Conservation (phyloP, 2,888 invertebrate genomes). For the Sarcophaga variegata region DNA sequence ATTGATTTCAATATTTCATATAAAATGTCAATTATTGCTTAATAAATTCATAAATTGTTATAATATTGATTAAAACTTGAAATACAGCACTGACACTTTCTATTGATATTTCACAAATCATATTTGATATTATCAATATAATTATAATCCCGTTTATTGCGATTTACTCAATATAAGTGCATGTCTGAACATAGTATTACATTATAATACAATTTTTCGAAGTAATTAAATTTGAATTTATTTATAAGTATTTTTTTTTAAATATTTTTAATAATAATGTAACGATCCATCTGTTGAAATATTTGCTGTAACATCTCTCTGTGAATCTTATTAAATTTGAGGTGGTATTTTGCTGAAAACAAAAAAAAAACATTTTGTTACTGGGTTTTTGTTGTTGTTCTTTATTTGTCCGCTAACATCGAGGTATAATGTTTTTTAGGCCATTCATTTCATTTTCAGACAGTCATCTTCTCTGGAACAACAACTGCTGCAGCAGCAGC, state of each 20-base stretch:
- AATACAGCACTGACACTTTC: too few species aligned
- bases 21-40: too few species aligned
- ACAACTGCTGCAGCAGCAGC: neutral
- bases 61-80: too few species aligned
- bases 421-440: constrained; percentile 12
- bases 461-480: constrained; percentile 38
- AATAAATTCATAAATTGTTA: too few species aligned
- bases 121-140: too few species aligned
- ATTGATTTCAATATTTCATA: too few species aligned
- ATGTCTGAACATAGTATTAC: too few species aligned
- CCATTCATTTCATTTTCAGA: constrained; percentile 24
- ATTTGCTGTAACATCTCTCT: constrained; percentile 23
- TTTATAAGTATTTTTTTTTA: neutral
- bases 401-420: constrained; percentile 21
- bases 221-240: too few species aligned
- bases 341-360: constrained; percentile 44
- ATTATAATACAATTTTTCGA: neutral
- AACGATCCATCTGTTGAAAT: constrained; percentile 13
- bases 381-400: constrained; percentile 33
- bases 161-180: too few species aligned
- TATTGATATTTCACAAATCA: too few species aligned
- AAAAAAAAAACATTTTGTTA: constrained; percentile 33
- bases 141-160: too few species aligned
- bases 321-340: constrained; percentile 40
- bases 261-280: neutral